Conservation (phyloP, 2,888 invertebrate genomes). For the Holacanthella duospinosa region DNA sequence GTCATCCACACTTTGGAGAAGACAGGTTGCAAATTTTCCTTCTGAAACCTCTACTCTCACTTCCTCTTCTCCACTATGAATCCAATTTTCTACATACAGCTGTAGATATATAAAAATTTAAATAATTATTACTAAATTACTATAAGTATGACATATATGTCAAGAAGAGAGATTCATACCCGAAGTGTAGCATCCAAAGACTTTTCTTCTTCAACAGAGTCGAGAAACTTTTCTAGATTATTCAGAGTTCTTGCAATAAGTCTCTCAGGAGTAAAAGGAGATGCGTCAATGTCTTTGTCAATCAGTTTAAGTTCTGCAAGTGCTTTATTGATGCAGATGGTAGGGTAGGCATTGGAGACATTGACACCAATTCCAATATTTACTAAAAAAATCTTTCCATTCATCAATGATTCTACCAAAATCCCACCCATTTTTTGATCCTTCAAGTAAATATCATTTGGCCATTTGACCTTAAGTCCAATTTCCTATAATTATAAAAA, state of each 20-base stretch:
- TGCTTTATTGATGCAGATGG: slow-evolving; percentile 43
- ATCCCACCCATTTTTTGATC: slow-evolving; percentile 82
- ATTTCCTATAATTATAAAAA: slow-evolving; percentile 46
- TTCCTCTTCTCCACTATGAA: slow-evolving; percentile 51
- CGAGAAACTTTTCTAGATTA: no score
- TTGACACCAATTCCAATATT: slow-evolving; percentile 56
- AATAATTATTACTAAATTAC: no score
- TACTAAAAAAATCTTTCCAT: slow-evolving; percentile 44
- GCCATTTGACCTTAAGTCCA: slow-evolving; percentile 81
- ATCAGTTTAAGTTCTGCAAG: slow-evolving; percentile 37
- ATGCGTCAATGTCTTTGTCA: no score
- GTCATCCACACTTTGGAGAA: slow-evolving; percentile 70
- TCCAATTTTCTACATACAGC: slow-evolving; percentile 82
- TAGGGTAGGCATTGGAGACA: slow-evolving; percentile 43
- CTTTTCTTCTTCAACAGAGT: no score
- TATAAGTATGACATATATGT: no score
- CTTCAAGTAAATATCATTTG: slow-evolving; percentile 86
- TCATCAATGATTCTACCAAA: slow-evolving; percentile 57
- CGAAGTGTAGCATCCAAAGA: no score
- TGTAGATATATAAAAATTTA: no score
- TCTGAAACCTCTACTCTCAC: slow-evolving; percentile 54
- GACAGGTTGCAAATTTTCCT: slow-evolving; percentile 51
- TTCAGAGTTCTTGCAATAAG: no score
- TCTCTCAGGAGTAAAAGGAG: no score
- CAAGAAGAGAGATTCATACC: no score